phyloP scores from a whole-genome alignment of 2,113 vertebrate species.

The Malurus elegans region DNA sequence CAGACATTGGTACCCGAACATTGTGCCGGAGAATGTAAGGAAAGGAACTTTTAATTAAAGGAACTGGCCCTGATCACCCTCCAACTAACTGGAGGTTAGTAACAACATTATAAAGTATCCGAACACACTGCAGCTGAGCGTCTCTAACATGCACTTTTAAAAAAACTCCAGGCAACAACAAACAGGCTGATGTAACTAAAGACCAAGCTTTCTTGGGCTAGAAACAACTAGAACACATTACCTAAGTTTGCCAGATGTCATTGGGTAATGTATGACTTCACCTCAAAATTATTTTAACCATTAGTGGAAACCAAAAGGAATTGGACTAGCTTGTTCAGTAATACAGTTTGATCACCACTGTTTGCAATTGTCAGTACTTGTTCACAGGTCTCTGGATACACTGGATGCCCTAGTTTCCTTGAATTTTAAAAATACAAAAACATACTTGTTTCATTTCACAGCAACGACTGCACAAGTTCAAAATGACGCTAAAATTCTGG shows the following conservation, averaged over 20 bases:
- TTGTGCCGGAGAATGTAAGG: not conserved
- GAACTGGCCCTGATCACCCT: not conserved
- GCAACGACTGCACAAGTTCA: not conserved
- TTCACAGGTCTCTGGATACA: not conserved
- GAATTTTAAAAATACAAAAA: not conserved
- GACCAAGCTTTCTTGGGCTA: constrained; percentile 5
- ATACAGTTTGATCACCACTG: not conserved
- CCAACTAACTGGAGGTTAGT: not conserved
- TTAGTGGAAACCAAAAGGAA: not conserved
- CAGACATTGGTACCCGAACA: not conserved
- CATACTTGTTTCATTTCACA: not conserved
- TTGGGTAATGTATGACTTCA: not conserved
- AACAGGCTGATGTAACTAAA: not conserved
- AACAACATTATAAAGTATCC: not conserved
- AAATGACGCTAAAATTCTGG: not conserved
- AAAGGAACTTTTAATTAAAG: not conserved
- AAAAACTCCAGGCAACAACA: not conserved
- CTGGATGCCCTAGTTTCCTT: not conserved
- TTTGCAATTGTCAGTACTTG: not conserved
- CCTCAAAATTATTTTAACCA: not conserved
- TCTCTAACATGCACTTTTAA: not conserved
- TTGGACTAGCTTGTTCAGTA: not conserved
- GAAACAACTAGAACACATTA: not conserved
- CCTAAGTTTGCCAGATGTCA: not conserved
- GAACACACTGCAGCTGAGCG: not conserved